Evolutionary conservation across 2,797 vertebrate genomes (phyloP), one percentile per base, ranked within the genome.

Genomic region (Myioborus miniatus): DNA sequence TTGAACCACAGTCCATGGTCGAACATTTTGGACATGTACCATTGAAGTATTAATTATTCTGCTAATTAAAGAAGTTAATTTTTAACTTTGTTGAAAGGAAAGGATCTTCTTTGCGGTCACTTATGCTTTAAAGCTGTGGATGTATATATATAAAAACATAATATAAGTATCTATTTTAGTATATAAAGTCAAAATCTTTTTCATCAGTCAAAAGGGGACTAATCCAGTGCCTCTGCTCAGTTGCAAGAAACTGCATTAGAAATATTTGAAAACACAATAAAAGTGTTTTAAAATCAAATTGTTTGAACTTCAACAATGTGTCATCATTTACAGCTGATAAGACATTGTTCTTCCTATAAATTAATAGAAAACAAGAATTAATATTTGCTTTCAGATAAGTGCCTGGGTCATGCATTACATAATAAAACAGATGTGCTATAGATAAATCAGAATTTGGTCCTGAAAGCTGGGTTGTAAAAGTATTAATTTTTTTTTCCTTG

Each of bases 371-470:
- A 78, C 1, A 1, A 90, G 43, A 88, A 67, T 60, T 83, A 90
- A 32, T 93, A 55, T 90, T 94, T 94, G 59, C 80, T 87, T 82
- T 92, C 55, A 72, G 56, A 41, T 86, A 77, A 75, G 49, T 93
- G 83, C 49, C 24, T 5, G 13, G 58, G 43, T 81, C 89, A 79
- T 37, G 43, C 67, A 64, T 69, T 86, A 30, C 11, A 18, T 78
- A 83, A 79, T 89, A 69, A 90, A 86, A 87, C 74, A 87, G 72
- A 86, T 87, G 58, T 62, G 30, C 46, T 69, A 30, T 62, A 69
- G 77, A 58, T 75, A 69, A 83, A 43, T 63, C 47, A 91, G 58
- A 71, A 64, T 76, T 87, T 72, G 55, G 76, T 82, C 81, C 63
- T 76, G 47, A 72, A 94, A 81, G 24, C 47, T 89, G 36, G 37